These are phyloP conservation scores for Malurus leucopterus DNA, from an alignment of 2,797 vertebrate species.

Conservation along the genomic window DNA sequence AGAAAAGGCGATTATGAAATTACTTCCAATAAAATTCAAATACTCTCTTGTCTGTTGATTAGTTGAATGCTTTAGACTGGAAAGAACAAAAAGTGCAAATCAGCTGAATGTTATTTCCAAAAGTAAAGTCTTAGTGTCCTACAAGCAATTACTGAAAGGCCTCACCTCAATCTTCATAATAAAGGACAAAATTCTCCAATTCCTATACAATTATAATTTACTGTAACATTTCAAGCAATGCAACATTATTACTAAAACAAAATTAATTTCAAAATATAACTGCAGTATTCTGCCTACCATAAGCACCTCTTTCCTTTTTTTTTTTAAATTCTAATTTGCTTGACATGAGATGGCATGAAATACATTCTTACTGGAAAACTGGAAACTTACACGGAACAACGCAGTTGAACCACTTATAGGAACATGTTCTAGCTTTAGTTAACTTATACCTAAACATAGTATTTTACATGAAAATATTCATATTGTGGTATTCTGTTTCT, in stretches of 20 bases:
- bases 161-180: slow-evolving; percentile 41
- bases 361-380: slow-evolving; percentile 41
- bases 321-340: neutral
- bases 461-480: neutral
- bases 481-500: neutral
- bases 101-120: slow-evolving; percentile 34
- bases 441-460: neutral
- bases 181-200: slow-evolving; percentile 43
- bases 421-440: slow-evolving; percentile 43
- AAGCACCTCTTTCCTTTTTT: slow-evolving; percentile 13
- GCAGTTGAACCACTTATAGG: slow-evolving; percentile 47
- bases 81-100: slow-evolving; percentile 61
- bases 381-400: slow-evolving; percentile 30
- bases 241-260: slow-evolving; percentile 42
- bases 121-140: slow-evolving; percentile 58
- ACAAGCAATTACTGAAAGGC: slow-evolving; percentile 54
- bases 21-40: slow-evolving; percentile 56
- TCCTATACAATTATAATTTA: slow-evolving; percentile 41
- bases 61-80: slow-evolving; percentile 61
- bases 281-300: slow-evolving; percentile 20
- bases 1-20: slow-evolving; percentile 61
- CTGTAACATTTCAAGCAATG: slow-evolving; percentile 42
- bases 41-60: slow-evolving; percentile 51
- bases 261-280: slow-evolving; percentile 30
- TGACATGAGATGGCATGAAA: slow-evolving; percentile 41